phyloP scores from a whole-genome alignment of 2,797 vertebrate species.

The Loriculus beryllinus region DNA sequence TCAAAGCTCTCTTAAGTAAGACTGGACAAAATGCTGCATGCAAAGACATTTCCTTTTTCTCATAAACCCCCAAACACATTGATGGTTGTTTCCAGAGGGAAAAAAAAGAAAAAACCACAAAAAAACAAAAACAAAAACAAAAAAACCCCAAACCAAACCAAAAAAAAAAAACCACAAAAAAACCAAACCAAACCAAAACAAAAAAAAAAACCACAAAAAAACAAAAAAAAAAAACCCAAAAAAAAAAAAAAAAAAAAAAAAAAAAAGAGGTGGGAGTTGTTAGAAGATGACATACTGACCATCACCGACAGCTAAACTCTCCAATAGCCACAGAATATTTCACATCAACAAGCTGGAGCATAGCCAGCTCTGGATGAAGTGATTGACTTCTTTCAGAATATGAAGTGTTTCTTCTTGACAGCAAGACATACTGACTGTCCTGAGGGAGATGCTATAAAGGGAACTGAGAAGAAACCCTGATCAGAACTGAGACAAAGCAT shows the following conservation, averaged over 20 bases:
- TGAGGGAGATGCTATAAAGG: background rate
- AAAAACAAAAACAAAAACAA: too few relatives aligned
- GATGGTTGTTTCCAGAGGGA: background rate
- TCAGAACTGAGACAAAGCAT: background rate
- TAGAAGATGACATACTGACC: background rate
- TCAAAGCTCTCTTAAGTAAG: background rate
- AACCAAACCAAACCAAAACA: background rate
- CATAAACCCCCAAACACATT: background rate
- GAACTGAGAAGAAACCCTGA: background rate
- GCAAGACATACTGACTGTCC: background rate
- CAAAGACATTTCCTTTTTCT: background rate
- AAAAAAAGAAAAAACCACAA: background rate
- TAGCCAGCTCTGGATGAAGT: background rate
- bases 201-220: background rate
- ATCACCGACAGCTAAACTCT: background rate
- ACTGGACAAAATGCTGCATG: background rate
- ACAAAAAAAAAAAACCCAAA: background rate
- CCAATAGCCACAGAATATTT: background rate
- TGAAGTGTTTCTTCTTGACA: background rate
- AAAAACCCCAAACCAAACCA: too few relatives aligned
- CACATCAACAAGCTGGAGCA: background rate
- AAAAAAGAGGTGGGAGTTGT: background rate
- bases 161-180: background rate
- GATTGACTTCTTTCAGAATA: constrained; percentile 1
- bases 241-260: background rate